Evolutionary conservation across 92 coral and sea anemone species (phyloP), one percentile per base, ranked within the genome.

Genomic region (Blastomussa wellsi): DNA sequence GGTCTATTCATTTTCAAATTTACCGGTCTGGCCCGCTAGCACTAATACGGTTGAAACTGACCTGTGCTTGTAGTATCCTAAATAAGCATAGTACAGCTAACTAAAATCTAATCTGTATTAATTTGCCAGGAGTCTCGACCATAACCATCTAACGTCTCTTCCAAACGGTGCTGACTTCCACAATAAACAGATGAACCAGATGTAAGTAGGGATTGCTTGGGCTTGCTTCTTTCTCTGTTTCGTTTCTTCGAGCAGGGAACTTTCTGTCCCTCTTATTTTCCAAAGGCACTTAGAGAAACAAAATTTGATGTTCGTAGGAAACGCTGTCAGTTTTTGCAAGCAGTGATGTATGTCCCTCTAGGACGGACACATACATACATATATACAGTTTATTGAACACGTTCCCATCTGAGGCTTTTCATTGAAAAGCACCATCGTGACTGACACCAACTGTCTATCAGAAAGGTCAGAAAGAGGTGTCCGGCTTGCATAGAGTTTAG

Each of bases 161-260:
- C 98, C 98, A 4, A 91, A 89, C 47, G 95, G 97, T 51, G 98
- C 95, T 29, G 98, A 95, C 72, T 95, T 95, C 89, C 87, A 87
- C 59, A 90, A 92, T 90, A 94, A 92, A 65, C 16, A 77, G 72
- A 92, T 95, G 44, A 71, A 85, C 73, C 62, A 72, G 12, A 83
- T 95, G 98, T 95, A 75, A 92, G 98, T 86, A 83, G 36, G n/a
- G 22, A 37, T 39, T 32, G n/a, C 11, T 11, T 33, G 49, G 11
- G 12, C 0, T 62, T 26, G 68, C 24, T 62, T n/a, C 5, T 15
- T 60, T 1, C 29, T 5, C 16, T 60, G 2, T n/a, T 1, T 60
- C 33, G 32, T 31, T 17, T 60, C n/a, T 1, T 31, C 66, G 31
- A 60, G 68, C 5, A 22, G 29, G 12, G 29, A 57, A 57, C 0